Percentiles rank a stretch among this genome's conserved stretches.
These are phyloP conservation scores for Melanotaenia pygmaea DNA, from an alignment of 2,797 vertebrate species.

Conservation along the genomic window DNA sequence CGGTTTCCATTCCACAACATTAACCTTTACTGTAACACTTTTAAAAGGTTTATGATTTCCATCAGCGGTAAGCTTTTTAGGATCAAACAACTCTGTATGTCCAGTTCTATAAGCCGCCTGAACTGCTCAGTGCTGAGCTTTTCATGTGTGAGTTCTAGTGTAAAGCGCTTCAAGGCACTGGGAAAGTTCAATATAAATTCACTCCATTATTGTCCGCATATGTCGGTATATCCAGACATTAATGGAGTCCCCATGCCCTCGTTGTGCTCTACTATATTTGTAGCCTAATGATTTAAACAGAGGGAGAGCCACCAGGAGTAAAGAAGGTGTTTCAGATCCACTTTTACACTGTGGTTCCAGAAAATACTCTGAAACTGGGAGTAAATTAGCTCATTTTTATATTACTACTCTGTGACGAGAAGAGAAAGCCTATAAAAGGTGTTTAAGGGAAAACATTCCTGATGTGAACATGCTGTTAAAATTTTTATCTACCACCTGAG, in stretches of 20 bases:
- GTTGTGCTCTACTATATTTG: conserved; percentile 50
- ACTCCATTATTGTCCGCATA: conserved; percentile 71
- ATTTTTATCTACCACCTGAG: conserved; percentile 36
- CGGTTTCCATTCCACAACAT: conserved; percentile 11
- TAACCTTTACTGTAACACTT: conserved; percentile 37
- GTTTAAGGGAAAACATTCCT: conserved; percentile 40
- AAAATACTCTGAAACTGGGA: background rate
- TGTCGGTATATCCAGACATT: conserved; percentile 53
- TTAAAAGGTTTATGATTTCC: conserved; percentile 58
- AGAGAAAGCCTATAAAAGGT: conserved; percentile 38
- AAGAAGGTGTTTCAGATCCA: conserved; percentile 25
- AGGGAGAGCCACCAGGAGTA: conserved; percentile 55
- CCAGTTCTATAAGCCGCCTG: conserved; percentile 46
- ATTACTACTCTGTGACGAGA: background rate
- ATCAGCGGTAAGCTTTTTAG: conserved; percentile 24
- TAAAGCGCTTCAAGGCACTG: conserved; percentile 58
- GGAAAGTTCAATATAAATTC: conserved; percentile 64
- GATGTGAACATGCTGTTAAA: conserved; percentile 13
- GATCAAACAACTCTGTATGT: conserved; percentile 63
- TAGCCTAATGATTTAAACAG: conserved; percentile 75
- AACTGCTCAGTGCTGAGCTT: conserved; percentile 34
- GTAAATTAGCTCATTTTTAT: conserved; percentile 14
- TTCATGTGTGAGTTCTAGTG: conserved; percentile 67
- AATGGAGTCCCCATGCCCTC: conserved; percentile 30
- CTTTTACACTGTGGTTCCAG: conserved; percentile 4